phyloP scores from a whole-genome alignment of 2,113 vertebrate genomes.

The Dissostichus mawsoni region DNA sequence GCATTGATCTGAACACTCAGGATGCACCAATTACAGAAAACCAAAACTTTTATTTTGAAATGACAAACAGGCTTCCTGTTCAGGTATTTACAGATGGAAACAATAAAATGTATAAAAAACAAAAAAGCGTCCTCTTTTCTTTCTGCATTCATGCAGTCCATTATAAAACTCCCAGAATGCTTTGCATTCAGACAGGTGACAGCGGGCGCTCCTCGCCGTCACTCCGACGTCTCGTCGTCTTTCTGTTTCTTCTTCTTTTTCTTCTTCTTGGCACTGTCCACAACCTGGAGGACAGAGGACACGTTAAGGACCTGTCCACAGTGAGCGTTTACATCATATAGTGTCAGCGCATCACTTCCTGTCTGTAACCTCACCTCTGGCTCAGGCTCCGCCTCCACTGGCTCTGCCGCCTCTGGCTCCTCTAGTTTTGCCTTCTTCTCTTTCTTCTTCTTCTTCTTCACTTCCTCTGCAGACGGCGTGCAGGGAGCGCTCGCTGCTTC shows the following conservation, averaged over 20 bases:
- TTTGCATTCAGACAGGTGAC: slow-evolving; percentile 9
- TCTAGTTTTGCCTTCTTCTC: slow-evolving; percentile 47
- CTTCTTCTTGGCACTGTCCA: slow-evolving; percentile 74
- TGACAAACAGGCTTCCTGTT: slow-evolving; percentile 31
- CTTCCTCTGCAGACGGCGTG: slow-evolving; percentile 7
- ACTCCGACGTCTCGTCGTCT: slow-evolving; percentile 45
- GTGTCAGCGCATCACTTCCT: no score
- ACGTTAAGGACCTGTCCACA: no score
- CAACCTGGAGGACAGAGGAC: slow-evolving; percentile 40
- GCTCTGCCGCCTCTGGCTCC: not conserved
- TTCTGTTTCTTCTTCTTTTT: slow-evolving; percentile 83
- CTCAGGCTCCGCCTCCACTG: slow-evolving; percentile 9
- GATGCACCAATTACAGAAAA: slow-evolving; percentile 13
- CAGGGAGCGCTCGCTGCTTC: not conserved
- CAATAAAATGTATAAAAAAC: slow-evolving; percentile 44
- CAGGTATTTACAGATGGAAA: slow-evolving; percentile 57
- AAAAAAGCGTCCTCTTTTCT: not conserved
- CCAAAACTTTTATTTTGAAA: slow-evolving; percentile 50
- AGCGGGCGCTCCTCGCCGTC: slow-evolving; percentile 1
- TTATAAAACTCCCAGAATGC: slow-evolving; percentile 40
- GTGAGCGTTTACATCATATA: no score
- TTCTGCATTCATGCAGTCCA: slow-evolving; percentile 27
- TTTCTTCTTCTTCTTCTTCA: slow-evolving; percentile 67
- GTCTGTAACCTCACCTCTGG: slow-evolving; percentile 46
- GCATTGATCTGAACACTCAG: not conserved